Evolutionary conservation across 2,797 vertebrate species (phyloP).

Genomic region (Cirrhinus molitorella): DNA sequence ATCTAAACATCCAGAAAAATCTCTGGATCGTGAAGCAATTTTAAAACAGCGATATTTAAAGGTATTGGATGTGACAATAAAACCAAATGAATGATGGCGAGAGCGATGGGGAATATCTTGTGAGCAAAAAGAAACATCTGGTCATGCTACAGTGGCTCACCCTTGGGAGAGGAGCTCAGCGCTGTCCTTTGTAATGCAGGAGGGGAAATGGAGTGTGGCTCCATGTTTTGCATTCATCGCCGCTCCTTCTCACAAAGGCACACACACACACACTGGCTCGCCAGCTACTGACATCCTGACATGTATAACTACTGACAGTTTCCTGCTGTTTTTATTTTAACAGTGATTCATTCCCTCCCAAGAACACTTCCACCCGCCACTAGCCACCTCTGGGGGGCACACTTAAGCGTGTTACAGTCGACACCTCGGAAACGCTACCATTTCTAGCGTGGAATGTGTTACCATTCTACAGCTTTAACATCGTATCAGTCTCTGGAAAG

Average conservation of each 20-base stretch:
- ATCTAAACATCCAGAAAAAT: neutral
- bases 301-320: conserved; percentile 74
- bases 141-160: conserved; percentile 62
- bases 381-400: conserved; percentile 67
- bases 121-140: conserved; percentile 56
- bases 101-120: conserved; percentile 18
- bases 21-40: neutral
- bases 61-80: conserved; percentile 17
- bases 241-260: conserved; percentile 32
- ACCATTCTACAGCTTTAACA: conserved; percentile 52
- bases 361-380: conserved; percentile 69
- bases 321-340: conserved; percentile 75
- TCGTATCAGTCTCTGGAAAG: conserved; percentile 35
- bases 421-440: conserved; percentile 3
- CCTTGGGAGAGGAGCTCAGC: conserved; percentile 54
- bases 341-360: conserved; percentile 66
- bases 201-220: conserved; percentile 59
- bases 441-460: conserved; percentile 58
- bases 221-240: conserved; percentile 68
- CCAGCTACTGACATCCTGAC: conserved; percentile 69
- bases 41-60: conserved; percentile 19
- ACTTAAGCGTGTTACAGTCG: conserved; percentile 44
- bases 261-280: conserved; percentile 45
- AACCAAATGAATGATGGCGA: neutral
- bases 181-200: conserved; percentile 64